phyloP scores from a whole-genome alignment of 2,888 invertebrate species.

The Diabrotica balteata region DNA sequence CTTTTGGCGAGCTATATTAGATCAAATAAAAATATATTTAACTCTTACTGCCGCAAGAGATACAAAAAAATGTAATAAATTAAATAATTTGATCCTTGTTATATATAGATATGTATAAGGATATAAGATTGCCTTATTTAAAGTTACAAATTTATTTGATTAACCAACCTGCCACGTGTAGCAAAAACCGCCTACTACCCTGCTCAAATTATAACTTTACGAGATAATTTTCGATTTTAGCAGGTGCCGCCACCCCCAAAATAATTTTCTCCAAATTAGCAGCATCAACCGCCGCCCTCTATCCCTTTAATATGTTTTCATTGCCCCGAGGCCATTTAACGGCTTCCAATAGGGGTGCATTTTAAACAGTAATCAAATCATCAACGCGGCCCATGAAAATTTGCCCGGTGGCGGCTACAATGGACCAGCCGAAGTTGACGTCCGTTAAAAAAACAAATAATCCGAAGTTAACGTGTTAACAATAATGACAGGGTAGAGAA shows the following conservation, averaged over 20 bases:
- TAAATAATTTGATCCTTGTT: too few relatives aligned
- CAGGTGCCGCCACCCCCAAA: slow-evolving; percentile 8
- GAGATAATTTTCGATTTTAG: slow-evolving; percentile 12
- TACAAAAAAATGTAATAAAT: too few relatives aligned
- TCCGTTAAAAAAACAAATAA: slow-evolving; percentile 9
- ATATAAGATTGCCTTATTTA: too few relatives aligned
- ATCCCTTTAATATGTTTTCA: slow-evolving; percentile 33
- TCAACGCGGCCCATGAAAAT: slow-evolving; percentile 29
- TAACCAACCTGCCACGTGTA: too few relatives aligned
- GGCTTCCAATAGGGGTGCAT: slow-evolving; percentile 32
- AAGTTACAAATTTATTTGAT: too few relatives aligned
- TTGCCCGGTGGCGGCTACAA: slow-evolving; percentile 21
- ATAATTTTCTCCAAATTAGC: slow-evolving; percentile 25
- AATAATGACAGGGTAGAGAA: neutral
- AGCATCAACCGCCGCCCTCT: slow-evolving; percentile 11
- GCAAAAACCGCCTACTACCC: neutral
- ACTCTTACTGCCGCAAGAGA: too few relatives aligned
- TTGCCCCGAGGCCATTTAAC: slow-evolving; percentile 28
- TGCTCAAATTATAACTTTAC: neutral
- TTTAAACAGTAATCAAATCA: slow-evolving; percentile 33
- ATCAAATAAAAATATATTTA: too few relatives aligned
- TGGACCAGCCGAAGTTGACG: slow-evolving; percentile 17
- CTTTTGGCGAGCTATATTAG: too few relatives aligned
- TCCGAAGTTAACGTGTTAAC: slow-evolving; percentile 1
- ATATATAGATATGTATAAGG: too few relatives aligned